Percentiles rank a stretch among this genome's conserved stretches.
Conservation (phyloP, 2,888 invertebrate genomes). For the Agrotis ipsilon region DNA sequence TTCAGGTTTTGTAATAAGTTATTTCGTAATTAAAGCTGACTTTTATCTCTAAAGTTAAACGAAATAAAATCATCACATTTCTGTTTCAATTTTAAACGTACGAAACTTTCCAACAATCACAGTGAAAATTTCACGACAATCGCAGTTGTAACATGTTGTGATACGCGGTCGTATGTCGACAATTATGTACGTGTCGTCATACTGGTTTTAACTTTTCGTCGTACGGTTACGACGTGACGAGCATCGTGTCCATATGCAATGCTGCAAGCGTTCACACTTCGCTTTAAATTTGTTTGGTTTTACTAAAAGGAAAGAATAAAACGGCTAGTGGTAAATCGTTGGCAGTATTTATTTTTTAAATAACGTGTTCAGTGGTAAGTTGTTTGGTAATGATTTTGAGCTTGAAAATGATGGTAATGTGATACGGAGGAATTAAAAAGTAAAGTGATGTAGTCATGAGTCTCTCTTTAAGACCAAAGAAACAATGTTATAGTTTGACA, state of each 20-base stretch:
- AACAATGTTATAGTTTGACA: too few relatives aligned
- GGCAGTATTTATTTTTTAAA: not conserved
- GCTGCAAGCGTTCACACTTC: conserved; percentile 41
- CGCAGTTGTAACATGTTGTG: conserved; percentile 29
- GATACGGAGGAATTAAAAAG: too few relatives aligned
- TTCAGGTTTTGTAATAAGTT: too few relatives aligned
- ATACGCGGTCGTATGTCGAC: conserved; percentile 48
- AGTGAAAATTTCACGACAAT: conserved; percentile 21
- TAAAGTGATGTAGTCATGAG: too few relatives aligned
- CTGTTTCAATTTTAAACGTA: conserved; percentile 3
- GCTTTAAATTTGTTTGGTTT: conserved; percentile 38
- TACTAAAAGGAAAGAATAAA: conserved; percentile 2
- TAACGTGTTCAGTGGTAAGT: not conserved
- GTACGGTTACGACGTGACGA: conserved; percentile 51
- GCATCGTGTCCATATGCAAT: conserved; percentile 35
- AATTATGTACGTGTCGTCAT: conserved; percentile 60
- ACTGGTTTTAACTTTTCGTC: conserved; percentile 47
- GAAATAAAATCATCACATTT: not conserved
- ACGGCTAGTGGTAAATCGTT: not conserved
- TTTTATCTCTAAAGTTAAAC: too few relatives aligned
- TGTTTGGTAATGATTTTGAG: not conserved
- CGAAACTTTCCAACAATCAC: conserved; percentile 4
- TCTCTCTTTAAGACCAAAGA: too few relatives aligned
- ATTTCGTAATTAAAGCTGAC: too few relatives aligned
- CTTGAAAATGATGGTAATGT: too few relatives aligned